Evolutionary conservation across 2,888 invertebrate genomes (phyloP).

Genomic region (Antheraea yamamai): DNA sequence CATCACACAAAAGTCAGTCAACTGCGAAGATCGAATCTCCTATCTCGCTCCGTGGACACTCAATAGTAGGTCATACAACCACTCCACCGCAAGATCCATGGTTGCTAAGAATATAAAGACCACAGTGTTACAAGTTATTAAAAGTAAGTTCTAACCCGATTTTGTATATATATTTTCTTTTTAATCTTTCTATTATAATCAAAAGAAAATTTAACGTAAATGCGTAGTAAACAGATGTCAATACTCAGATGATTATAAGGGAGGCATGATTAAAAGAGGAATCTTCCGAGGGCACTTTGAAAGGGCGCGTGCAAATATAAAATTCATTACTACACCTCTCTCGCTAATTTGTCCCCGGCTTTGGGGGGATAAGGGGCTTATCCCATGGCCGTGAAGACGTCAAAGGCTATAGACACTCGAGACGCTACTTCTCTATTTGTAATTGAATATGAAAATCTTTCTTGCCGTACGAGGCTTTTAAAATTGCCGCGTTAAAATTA

Average conservation of each 20-base stretch:
- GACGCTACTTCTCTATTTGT: conserved; percentile 79
- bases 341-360: conserved; percentile 55
- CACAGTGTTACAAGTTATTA: no score
- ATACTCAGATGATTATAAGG: conserved; percentile 3
- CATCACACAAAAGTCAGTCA: no score
- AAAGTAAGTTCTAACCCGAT: no score
- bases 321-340: conserved; percentile 62
- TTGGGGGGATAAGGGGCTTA: conserved; percentile 54
- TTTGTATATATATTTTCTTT: no score
- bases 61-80: no score
- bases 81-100: no score
- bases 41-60: no score
- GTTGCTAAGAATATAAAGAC: no score
- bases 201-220: not conserved
- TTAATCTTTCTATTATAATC: no score
- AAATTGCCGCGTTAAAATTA: conserved; percentile 35
- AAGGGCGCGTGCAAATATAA: conserved; percentile 54
- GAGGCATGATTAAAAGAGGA: conserved; percentile 24
- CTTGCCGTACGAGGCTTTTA: conserved; percentile 53
- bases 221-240: conserved; percentile 1
- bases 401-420: conserved; percentile 68
- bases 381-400: conserved; percentile 71
- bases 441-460: conserved; percentile 82
- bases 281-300: conserved; percentile 37
- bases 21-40: no score